Evolutionary conservation across 2,113 vertebrate species (phyloP), one percentile per base, ranked within the genome.

Genomic region (Anseranas semipalmata): DNA sequence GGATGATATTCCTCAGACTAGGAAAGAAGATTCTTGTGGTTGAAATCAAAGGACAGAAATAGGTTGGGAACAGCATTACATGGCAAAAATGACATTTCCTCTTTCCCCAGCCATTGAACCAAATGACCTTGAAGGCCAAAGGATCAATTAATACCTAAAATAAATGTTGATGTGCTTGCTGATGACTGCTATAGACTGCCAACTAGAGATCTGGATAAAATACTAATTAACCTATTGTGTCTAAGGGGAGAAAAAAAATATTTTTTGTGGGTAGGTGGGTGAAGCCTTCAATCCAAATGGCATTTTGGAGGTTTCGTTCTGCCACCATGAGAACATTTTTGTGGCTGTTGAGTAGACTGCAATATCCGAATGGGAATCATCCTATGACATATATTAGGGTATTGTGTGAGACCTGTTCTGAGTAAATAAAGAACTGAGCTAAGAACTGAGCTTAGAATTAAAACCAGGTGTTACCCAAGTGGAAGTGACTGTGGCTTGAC

Each of bases 61-160:
- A 52, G 21, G 2, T 33, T 41, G 16, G 32, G 10, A 78, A 75
- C 30, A 71, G 15, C 1, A 2, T 24, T 1, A 1, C 9, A 12
- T n/a, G 15, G 35, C 43, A 84, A 71, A 77, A 80, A 53, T n/a
- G 6, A 16, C 6, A 18, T 53, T 73, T 59, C 11, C 5, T 83
- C 39, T 92, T 85, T 72, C 8, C 46, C 15, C 17, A 58, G 10
- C 7, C 20, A 8, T 55, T 46, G 43, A 53, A 37, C 6, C 58
- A 59, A 83, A 63, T 80, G 0, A 55, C 53, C 43, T 83, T 76
- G 75, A 86, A 83, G 24, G 35, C 35, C 32, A 22, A 50, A 73
- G 59, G 53, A 39, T 56, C 11, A 46, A 27, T 65, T 85, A 55
- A 41, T 79, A 43, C 17, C 7, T 46, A 65, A 83, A 90, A 59